Evolutionary conservation across 2,888 invertebrate genomes (phyloP), one percentile per base, ranked within the genome.

Genomic region (Hypena proboscidalis): DNA sequence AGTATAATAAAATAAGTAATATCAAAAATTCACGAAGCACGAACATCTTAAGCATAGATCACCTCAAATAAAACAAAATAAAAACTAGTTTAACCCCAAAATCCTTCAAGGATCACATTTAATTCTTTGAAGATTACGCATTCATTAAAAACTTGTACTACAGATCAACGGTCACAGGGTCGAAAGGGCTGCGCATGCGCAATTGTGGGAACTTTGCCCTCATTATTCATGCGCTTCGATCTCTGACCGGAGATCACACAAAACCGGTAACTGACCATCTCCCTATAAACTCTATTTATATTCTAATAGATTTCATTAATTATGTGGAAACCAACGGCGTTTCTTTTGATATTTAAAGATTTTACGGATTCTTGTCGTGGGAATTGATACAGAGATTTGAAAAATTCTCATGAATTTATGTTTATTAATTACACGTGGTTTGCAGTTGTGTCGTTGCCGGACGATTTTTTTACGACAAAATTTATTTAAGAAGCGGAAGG

Each of bases 141-240:
- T 56, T 44, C 56, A 33, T 44, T 37, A 40, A 41, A 44, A 70
- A 68, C 70, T 57, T 57, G 65, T 72, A 55, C 33, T 31, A 67
- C 64, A 78, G 87, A 81, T 85, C 86, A 88, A 88, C 85, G 87
- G 87, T 87, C 87, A 66, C 48, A 58, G 64, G 55, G 70, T 42
- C 67, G 67, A 54, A 80, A 85, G 86, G 85, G 79, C 83, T 58
- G 2, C 74, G 78, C 78, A 78, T 75, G 72, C 74, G 63, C 76
- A 58, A 78, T 77, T 74, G 71, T 86, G 86, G 68, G 86, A 86
- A 86, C 69, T 39, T 1, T 47, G 43, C 32, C 65, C 67, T 62
- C 55, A 50, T 56, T 58, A 59, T 25, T 58, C 50, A 64, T 67
- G 53, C 61, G 37, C 37, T 31, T 23, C 81, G 83, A 84, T 77